A percentile compares a stretch with the other conserved stretches of the same genome.
Evolutionary conservation across 2,113 vertebrate species (phyloP).

Genomic region (Maccullochella peelii): DNA sequence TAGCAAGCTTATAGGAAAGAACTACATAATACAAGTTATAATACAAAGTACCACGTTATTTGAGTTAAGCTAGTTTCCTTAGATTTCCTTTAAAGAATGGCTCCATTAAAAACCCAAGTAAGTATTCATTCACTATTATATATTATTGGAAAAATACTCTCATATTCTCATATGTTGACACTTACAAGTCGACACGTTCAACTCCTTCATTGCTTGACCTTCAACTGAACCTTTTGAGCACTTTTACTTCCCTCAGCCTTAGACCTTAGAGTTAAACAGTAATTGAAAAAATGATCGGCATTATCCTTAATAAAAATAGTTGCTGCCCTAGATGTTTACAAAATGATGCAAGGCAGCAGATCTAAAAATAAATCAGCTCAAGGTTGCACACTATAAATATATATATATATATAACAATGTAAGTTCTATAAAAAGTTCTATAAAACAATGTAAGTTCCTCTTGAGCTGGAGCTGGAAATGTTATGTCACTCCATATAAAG

Average conservation of each 20-base stretch:
- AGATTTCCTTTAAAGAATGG: too few species aligned
- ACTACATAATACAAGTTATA: neutral
- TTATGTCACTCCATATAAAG: conserved; percentile 10
- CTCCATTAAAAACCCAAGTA: neutral
- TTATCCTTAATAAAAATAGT: too few species aligned
- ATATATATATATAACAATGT: too few species aligned
- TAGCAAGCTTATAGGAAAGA: neutral
- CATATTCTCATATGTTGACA: neutral
- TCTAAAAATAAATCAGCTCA: neutral
- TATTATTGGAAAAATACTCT: neutral
- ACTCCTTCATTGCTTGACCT: too few species aligned
- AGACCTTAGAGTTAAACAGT: neutral
- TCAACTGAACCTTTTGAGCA: neutral
- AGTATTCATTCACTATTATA: neutral
- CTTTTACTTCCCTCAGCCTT: neutral
- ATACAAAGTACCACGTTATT: neutral
- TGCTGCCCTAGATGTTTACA: too few species aligned
- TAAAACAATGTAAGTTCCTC: conserved; percentile 16
- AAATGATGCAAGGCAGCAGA: too few species aligned
- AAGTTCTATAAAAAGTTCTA: too few species aligned
- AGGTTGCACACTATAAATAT: neutral
- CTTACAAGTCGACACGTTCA: too few species aligned
- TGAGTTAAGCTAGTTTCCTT: neutral
- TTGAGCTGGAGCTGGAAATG: conserved; percentile 34
- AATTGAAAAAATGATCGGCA: neutral